Conservation (phyloP, 2,888 invertebrate genomes). For the Cheilosia grossa region DNA sequence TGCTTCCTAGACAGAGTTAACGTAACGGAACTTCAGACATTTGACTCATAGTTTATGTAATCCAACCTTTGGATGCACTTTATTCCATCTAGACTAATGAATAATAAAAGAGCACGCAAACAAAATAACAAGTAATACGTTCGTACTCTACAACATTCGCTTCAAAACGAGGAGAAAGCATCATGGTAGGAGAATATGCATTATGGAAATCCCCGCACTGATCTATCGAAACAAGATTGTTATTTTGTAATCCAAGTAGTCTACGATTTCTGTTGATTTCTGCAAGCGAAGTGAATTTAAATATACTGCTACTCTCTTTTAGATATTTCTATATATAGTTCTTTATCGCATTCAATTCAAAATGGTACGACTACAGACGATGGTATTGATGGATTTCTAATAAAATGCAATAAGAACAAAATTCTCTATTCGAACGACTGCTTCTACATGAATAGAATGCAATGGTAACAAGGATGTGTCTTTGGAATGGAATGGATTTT, state of each 20-base stretch:
- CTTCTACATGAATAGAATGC: not conserved
- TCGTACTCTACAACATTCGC: not conserved
- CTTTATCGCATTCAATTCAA: conserved; percentile 19
- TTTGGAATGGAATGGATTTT: no score
- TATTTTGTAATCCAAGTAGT: conserved; percentile 24
- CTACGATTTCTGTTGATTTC: conserved; percentile 21
- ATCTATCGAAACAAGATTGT: conserved; percentile 26
- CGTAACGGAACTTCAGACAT: not conserved
- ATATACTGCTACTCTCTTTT: not conserved
- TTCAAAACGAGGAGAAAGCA: not conserved
- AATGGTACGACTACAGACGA: not conserved
- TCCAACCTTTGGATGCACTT: no score
- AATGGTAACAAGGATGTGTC: not conserved
- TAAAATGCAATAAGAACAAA: conserved; percentile 2
- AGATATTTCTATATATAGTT: not conserved
- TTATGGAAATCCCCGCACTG: conserved; percentile 24
- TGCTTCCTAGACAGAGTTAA: not conserved
- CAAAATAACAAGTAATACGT: conserved; percentile 5
- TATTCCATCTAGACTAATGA: conserved; percentile 9
- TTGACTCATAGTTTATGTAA: not conserved
- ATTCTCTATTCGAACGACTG: not conserved
- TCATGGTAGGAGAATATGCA: not conserved
- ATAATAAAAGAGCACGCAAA: conserved; percentile 15
- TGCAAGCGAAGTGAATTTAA: conserved; percentile 7
- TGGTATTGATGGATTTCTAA: conserved; percentile 10